Conservation (phyloP, 2,888 invertebrate genomes). For the Cephus pygmeus region DNA sequence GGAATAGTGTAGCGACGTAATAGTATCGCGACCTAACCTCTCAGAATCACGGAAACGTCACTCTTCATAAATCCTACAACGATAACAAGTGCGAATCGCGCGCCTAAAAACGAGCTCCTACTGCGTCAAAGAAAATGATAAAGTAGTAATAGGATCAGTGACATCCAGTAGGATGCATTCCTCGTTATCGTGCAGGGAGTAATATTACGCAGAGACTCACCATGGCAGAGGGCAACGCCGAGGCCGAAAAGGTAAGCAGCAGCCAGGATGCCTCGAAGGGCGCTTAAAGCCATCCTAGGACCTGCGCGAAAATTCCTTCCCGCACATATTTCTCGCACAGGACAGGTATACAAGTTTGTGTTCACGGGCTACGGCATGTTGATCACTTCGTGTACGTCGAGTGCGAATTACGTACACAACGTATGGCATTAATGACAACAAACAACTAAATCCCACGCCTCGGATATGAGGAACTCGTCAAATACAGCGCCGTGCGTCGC, state of each 20-base stretch:
- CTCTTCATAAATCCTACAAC: neutral
- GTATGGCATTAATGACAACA: neutral
- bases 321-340: neutral
- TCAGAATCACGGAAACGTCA: neutral
- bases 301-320: neutral
- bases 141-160: neutral
- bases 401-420: neutral
- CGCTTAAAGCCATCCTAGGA: slow-evolving; percentile 48
- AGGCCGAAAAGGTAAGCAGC: slow-evolving; percentile 41
- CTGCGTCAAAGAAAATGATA: neutral
- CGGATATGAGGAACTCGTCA: neutral
- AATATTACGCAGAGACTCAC: slow-evolving; percentile 20
- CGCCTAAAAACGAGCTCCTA: neutral
- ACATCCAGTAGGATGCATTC: neutral
- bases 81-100: neutral
- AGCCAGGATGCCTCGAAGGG: slow-evolving; percentile 41
- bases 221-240: slow-evolving; percentile 35
- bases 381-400: neutral
- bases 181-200: neutral
- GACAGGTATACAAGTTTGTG: neutral
- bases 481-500: neutral
- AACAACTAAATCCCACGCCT: neutral
- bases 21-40: neutral
- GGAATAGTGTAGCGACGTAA: neutral
- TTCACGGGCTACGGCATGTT: neutral